Conservation (phyloP, 2,113 vertebrate genomes). For the Toxotes jaculatrix region DNA sequence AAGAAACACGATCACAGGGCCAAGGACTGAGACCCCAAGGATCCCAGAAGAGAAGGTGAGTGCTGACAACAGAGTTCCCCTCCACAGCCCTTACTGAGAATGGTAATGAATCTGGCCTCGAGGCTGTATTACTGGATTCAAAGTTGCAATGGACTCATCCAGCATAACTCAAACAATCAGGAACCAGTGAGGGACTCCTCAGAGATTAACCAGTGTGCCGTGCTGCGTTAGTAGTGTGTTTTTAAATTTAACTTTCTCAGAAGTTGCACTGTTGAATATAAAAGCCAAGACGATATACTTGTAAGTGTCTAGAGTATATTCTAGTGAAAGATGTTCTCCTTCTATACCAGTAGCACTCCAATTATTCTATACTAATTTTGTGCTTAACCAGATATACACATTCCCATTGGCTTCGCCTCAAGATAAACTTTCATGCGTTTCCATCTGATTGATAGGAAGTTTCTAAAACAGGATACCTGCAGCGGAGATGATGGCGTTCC, state of each 20-base stretch:
- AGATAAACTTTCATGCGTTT: constrained; percentile 64
- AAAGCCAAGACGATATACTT: background rate
- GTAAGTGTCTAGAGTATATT: constrained; percentile 12
- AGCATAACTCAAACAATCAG: constrained; percentile 3
- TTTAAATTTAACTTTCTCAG: background rate
- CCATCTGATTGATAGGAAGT: constrained; percentile 67
- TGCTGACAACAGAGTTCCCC: constrained; percentile 31
- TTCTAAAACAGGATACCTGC: constrained; percentile 69
- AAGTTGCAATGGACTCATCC: constrained; percentile 11
- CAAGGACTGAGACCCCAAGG: constrained; percentile 21
- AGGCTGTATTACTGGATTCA: constrained; percentile 7
- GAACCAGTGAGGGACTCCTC: background rate
- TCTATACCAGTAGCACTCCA: constrained; percentile 19
- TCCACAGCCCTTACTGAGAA: constrained; percentile 13
- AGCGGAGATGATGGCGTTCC: constrained; percentile 60
- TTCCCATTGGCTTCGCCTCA: constrained; percentile 66
- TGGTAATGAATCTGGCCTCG: constrained; percentile 36
- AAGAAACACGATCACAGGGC: constrained; percentile 20
- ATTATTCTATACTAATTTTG: constrained; percentile 67
- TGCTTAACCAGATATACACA: constrained; percentile 38
- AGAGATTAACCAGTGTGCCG: constrained; percentile 7
- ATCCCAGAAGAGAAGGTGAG: constrained; percentile 29
- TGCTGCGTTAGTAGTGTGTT: constrained; percentile 1
- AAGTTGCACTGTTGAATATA: background rate
- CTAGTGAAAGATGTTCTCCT: background rate